Conservation (phyloP, 1,140 invertebrate genomes). For the Hyphantria cunea region DNA sequence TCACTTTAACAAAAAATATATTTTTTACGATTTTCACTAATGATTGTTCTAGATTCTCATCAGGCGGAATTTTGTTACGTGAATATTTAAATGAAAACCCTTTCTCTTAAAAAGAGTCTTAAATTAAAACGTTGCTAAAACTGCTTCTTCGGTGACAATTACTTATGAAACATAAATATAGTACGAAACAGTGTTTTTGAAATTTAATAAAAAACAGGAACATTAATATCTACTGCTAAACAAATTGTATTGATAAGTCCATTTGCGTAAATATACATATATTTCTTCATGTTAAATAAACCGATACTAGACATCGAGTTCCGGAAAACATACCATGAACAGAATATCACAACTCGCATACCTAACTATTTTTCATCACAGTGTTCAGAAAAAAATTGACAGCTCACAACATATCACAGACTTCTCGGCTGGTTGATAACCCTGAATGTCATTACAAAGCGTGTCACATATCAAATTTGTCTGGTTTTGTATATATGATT, state of each 20-base stretch:
- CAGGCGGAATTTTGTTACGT: not conserved
- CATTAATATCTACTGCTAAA: too few relatives aligned
- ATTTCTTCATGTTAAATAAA: too few relatives aligned
- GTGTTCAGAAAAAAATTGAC: conserved; percentile 8
- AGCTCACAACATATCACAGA: not conserved
- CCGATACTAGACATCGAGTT: not conserved
- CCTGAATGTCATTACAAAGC: conserved; percentile 22
- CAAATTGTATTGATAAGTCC: too few relatives aligned
- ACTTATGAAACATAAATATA: too few relatives aligned
- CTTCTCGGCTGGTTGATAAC: not conserved
- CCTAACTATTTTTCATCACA: not conserved
- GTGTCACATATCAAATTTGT: not conserved
- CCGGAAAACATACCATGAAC: too few relatives aligned
- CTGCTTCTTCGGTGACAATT: too few relatives aligned
- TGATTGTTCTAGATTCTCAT: conserved; percentile 8
- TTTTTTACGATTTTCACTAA: conserved; percentile 2
- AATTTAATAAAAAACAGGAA: too few relatives aligned
- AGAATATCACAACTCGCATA: not conserved
- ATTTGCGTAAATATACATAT: too few relatives aligned
- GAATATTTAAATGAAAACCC: too few relatives aligned
- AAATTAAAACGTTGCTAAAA: too few relatives aligned
- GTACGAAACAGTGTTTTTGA: too few relatives aligned
- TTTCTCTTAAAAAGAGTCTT: too few relatives aligned
- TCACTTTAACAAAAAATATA: conserved; percentile 8
- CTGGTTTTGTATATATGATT: conserved; percentile 17